phyloP scores from a whole-genome alignment of 2,797 vertebrate genomes.

The Emys orbicularis region DNA sequence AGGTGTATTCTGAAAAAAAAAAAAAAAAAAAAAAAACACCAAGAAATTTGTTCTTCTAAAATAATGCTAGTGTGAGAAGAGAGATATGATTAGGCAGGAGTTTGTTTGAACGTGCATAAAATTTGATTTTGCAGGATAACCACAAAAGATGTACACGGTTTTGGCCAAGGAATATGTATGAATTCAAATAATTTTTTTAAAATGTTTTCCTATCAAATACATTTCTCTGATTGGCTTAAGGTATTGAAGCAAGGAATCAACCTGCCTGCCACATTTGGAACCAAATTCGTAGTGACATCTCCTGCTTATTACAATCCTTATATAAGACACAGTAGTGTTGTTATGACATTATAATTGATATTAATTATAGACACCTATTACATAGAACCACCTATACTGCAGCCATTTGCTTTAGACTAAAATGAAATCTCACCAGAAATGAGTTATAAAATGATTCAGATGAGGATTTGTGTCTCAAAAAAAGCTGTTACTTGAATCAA shows the following conservation, averaged over 20 bases:
- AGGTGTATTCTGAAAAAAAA: too few species aligned
- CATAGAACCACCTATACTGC: not conserved
- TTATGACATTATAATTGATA: rapidly evolving
- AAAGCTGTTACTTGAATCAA: not conserved
- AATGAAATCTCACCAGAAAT: not conserved
- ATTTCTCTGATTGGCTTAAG: slow-evolving; percentile 1
- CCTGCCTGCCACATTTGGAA: not conserved
- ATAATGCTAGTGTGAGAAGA: not conserved
- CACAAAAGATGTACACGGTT: not conserved
- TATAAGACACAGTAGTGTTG: not conserved
- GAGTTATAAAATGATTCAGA: not conserved
- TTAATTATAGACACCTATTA: not conserved
- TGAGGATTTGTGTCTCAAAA: not conserved
- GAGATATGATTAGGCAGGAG: not conserved
- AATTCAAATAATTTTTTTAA: not conserved
- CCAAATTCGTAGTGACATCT: not conserved
- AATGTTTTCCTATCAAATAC: not conserved
- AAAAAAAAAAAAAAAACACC: not conserved
- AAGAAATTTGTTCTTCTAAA: not conserved
- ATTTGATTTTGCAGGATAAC: not conserved
- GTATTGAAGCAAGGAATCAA: not conserved
- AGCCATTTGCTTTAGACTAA: not conserved
- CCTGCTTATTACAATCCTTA: not conserved
- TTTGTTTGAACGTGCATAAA: not conserved
- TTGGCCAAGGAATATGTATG: not conserved